A percentile compares a stretch with the other conserved stretches of the same genome.
These are phyloP conservation scores for Alloplasta piceator DNA, from an alignment of 2,888 invertebrate genomes.

Conservation along the genomic window DNA sequence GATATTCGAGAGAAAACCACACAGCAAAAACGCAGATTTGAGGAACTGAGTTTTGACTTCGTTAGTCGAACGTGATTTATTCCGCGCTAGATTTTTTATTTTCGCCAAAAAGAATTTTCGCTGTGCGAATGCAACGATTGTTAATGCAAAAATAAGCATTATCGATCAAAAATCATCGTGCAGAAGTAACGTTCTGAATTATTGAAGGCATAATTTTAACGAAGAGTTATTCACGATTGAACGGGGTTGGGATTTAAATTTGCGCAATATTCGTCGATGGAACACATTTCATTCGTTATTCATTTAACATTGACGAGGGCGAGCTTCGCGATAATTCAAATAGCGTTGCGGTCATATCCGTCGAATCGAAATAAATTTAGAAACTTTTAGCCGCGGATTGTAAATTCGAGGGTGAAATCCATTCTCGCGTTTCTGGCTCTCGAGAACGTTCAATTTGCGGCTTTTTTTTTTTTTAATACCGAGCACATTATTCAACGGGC, in stretches of 20 bases:
- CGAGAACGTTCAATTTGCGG: slow-evolving; percentile 66
- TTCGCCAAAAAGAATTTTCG: neutral
- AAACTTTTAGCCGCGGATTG: slow-evolving; percentile 56
- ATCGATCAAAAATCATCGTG: neutral
- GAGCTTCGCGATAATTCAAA: slow-evolving; percentile 17
- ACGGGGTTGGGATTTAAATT: no score
- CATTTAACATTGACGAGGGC: slow-evolving; percentile 11
- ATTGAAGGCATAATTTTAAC: no score
- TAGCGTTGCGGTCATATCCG: slow-evolving; percentile 29
- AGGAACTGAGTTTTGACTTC: neutral
- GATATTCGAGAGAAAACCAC: no score
- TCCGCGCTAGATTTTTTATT: neutral
- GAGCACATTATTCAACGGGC: slow-evolving; percentile 65
- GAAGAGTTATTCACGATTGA: no score
- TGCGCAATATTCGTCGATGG: no score
- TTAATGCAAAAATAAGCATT: neutral
- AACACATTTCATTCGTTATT: slow-evolving; percentile 19
- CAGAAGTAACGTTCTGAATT: no score
- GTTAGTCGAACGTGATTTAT: neutral
- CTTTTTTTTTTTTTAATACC: slow-evolving; percentile 64
- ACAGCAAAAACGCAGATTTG: no score
- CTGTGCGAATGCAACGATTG: neutral
- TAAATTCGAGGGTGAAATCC: slow-evolving; percentile 66
- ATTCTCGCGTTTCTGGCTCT: slow-evolving; percentile 52
- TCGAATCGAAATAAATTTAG: slow-evolving; percentile 49